These are phyloP conservation scores for Mola mola DNA, from an alignment of 2,113 vertebrate genomes.

Conservation along the genomic window DNA sequence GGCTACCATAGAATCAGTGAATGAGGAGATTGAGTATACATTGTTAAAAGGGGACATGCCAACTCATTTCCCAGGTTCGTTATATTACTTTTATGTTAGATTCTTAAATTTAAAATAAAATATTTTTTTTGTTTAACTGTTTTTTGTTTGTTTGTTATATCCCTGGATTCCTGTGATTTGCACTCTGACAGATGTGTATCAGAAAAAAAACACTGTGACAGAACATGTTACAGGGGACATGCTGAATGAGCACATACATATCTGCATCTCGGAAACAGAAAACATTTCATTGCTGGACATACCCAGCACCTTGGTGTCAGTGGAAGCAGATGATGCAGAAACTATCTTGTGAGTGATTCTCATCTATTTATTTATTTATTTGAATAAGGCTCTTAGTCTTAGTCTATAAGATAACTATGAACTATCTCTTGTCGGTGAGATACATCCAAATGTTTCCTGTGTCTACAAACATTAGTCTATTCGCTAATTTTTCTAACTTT, in stretches of 20 bases:
- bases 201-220: conserved; percentile 55
- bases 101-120: not conserved
- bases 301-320: conserved; percentile 76
- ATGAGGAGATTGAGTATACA: conserved; percentile 79
- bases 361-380: too few species aligned
- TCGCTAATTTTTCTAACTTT: too few species aligned
- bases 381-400: too few species aligned
- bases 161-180: not conserved
- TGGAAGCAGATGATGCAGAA: conserved; percentile 81
- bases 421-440: too few species aligned
- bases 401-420: too few species aligned
- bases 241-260: conserved; percentile 76
- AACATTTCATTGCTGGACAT: conserved; percentile 84
- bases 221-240: conserved; percentile 78
- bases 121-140: not conserved
- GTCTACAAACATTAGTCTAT: too few species aligned
- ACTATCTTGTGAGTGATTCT: conserved; percentile 78
- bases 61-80: conserved; percentile 79
- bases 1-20: conserved; percentile 69
- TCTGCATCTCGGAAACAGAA: conserved; percentile 84
- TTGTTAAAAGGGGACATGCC: conserved; percentile 66
- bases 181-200: conserved; percentile 70
- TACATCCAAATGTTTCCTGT: too few species aligned
- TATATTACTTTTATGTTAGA: not conserved
- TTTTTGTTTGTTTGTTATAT: not conserved